Conservation (phyloP, 2,113 vertebrate genomes). For the Climacteris rufus region DNA sequence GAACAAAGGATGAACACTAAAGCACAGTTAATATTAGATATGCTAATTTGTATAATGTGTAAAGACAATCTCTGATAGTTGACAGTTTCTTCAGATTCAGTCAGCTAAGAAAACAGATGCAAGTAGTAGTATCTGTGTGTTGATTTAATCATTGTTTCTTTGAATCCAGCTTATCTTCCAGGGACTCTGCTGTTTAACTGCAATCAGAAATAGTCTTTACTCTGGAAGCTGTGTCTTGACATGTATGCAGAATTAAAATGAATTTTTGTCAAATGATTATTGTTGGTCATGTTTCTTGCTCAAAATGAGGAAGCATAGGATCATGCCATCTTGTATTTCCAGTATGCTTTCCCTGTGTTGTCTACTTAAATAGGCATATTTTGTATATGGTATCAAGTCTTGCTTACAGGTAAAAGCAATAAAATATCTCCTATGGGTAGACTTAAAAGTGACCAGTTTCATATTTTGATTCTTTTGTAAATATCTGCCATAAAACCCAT, state of each 20-base stretch:
- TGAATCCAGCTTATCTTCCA: background rate
- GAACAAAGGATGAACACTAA: background rate
- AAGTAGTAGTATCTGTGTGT: background rate
- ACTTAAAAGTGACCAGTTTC: background rate
- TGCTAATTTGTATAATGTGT: background rate
- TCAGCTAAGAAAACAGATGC: background rate
- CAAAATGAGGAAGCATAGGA: background rate
- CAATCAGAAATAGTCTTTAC: background rate
- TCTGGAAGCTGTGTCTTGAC: background rate
- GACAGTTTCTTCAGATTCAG: background rate
- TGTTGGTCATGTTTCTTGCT: background rate
- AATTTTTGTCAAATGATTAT: background rate
- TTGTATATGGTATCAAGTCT: background rate
- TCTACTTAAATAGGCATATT: background rate
- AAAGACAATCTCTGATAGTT: background rate
- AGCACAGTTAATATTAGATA: background rate
- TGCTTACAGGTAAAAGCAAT: background rate
- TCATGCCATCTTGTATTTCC: background rate
- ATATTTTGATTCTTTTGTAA: background rate
- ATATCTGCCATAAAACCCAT: background rate
- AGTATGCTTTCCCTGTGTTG: background rate
- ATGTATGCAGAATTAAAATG: background rate
- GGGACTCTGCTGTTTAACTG: background rate
- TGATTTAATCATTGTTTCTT: constrained; percentile 14
- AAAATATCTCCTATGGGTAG: background rate